Conservation (phyloP, 2,797 vertebrate species). For the Salarias fasciatus region DNA sequence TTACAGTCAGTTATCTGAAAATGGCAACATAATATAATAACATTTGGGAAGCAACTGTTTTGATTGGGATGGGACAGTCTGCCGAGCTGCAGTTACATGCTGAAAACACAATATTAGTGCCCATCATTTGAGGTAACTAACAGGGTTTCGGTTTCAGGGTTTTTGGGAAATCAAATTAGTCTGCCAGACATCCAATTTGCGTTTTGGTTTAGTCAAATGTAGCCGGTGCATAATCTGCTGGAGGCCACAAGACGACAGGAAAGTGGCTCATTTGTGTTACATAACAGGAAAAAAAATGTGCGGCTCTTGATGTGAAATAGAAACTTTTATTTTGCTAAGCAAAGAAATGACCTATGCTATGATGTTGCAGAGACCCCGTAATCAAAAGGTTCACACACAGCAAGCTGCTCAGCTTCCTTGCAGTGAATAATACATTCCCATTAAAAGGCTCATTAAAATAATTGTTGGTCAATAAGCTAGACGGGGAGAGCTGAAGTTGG, state of each 20-base stretch:
- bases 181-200: constrained; percentile 87
- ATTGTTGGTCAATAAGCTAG: constrained; percentile 66
- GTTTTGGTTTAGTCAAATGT: constrained; percentile 86
- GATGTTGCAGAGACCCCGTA: constrained; percentile 40
- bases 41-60: constrained; percentile 84
- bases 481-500: constrained; percentile 49
- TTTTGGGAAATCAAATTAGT: constrained; percentile 85
- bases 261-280: constrained; percentile 66
- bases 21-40: constrained; percentile 87
- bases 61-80: constrained; percentile 85
- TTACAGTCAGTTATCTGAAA: constrained; percentile 85
- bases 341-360: constrained; percentile 39
- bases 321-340: constrained; percentile 59
- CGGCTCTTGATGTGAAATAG: constrained; percentile 41
- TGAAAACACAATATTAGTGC: constrained; percentile 84
- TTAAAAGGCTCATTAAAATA: constrained; percentile 72
- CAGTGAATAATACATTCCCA: constrained; percentile 59
- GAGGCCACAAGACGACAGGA: constrained; percentile 65
- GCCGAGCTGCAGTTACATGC: constrained; percentile 79
- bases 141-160: constrained; percentile 84
- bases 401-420: constrained; percentile 26
- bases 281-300: constrained; percentile 50
- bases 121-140: constrained; percentile 83
- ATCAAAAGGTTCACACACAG: constrained; percentile 53
- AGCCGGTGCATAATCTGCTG: constrained; percentile 71